Base-by-base conservation (phyloP, 2,888 invertebrate genomes). In the Spisula solida region DNA sequence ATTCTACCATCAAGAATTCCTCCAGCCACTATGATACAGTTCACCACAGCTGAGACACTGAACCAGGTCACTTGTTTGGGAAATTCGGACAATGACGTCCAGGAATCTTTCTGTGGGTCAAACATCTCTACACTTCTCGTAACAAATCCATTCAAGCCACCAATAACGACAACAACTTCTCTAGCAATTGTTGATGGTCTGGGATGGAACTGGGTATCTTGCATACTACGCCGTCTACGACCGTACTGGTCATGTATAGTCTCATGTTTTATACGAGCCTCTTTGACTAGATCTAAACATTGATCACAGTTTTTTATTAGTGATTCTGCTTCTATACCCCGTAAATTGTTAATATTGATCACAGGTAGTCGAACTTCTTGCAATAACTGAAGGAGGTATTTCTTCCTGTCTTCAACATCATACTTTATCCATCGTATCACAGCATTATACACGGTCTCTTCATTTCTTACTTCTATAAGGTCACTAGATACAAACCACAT, bases 121-220 rank as follows among this genome's bases (percentile, higher is more conserved):
- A 95, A 96, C 95, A 96, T 96, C 90, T 96, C 96, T 29, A 96
- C 95, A 18, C 94, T 93, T 82, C 93, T 94, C 6, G 95, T 94
- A 20, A 95, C 94, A 89, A 94, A 94, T 34, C 94, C 94, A 81
- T 94, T 93, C 48, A 95, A 93, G 6, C 96, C 96, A 18, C 96
- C 96, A 14, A 96, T 93, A 0, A 96, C 93, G n/a, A 96, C 96
- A 88, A 96, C 92, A 41, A 96, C 95, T 85, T 96, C 96, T 86
- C 96, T 96, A 60, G 96, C 96, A 25, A 96, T 95, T 10, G 96
- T 96, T 31, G 96, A 96, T 18, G 96, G 96, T 60, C 96, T 92
- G 8, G 96, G 96, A 47, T 94, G 95, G 66, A 95, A 93, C 66
- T 94, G 92, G 25, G 91, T 91, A 80, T 94, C 94, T 92, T 95